These are phyloP conservation scores for Epizoanthus ramosus DNA, from an alignment of 92 coral and sea anemone species.

Conservation along the genomic window DNA sequence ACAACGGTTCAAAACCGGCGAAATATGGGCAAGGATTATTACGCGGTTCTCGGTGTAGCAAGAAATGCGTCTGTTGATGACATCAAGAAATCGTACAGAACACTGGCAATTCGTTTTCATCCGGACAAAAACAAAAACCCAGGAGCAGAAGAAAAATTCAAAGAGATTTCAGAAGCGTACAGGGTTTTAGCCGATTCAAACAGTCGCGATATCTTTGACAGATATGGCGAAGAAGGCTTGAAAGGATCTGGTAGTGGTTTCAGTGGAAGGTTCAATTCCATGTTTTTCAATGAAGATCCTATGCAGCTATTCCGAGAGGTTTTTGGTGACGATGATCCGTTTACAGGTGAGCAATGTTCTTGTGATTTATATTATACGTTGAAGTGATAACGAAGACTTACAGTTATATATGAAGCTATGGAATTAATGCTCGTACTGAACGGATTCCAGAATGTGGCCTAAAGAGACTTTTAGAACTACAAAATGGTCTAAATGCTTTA, in stretches of 20 bases:
- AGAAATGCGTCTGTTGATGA: slow-evolving; percentile 90
- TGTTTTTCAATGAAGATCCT: slow-evolving; percentile 77
- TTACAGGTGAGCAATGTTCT: slow-evolving; percentile 56
- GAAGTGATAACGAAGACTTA: background rate
- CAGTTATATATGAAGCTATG: background rate
- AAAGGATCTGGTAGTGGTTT: slow-evolving; percentile 60
- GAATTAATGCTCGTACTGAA: no score
- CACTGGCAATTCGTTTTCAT: slow-evolving; percentile 89
- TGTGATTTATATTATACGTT: background rate
- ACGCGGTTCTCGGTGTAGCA: slow-evolving; percentile 94
- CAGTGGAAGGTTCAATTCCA: slow-evolving; percentile 49
- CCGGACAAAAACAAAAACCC: slow-evolving; percentile 96
- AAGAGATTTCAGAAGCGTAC: slow-evolving; percentile 94
- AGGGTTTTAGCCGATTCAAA: slow-evolving; percentile 84
- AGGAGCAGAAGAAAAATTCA: slow-evolving; percentile 90
- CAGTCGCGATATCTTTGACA: slow-evolving; percentile 83
- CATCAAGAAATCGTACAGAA: slow-evolving; percentile 92
- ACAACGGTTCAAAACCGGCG: background rate
- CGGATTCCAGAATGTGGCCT: background rate
- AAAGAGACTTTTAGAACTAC: slow-evolving; percentile 1
- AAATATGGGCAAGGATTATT: slow-evolving; percentile 90
- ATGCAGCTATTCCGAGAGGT: slow-evolving; percentile 81
- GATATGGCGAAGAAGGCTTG: slow-evolving; percentile 94
- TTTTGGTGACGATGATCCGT: slow-evolving; percentile 83
- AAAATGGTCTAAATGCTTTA: background rate